Base-by-base conservation (phyloP, 1,140 invertebrate species). In the Trinorchestia longiramus region DNA sequence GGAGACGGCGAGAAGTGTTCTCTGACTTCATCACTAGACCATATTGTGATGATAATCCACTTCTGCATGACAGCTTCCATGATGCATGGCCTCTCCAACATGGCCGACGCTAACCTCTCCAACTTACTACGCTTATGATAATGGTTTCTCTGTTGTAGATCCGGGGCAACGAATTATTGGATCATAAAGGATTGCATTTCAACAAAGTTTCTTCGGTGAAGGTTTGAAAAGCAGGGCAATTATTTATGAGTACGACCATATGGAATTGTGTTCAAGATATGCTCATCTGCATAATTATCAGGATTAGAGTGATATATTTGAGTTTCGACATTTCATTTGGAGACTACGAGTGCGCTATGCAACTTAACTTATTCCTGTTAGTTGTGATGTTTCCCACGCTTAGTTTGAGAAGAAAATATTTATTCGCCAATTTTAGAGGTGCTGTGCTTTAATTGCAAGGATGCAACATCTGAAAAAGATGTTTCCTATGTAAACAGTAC, bases 11-110 rank as follows among this genome's bases (percentile, higher is more conserved):
- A 45, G 92, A 94, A 47, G 92, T 94, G 92, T 94, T 94, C 92
- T 94, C 44, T n/a, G 44, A 94, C 92, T 94, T 94, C 92, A 94
- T 45, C 44, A 44, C 92, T 45, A 28, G 92, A 43, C 92, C 92
- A 94, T 94, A 45, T 45, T 45, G 44, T 43, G 43, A 94, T 94
- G 92, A 45, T 94, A 94, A 94, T 94, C 92, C 92, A n/a, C 43
- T 43, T 43, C 43, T n/a, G 43, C 44, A 43, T 47, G 44, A 94
- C 92, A 94, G 92, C 92, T 47, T 44, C 43, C 92, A 47, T 94
- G 92, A 94, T 45, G 92, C 92, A 94, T 94, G 92, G 44, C 43
- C 92, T 94, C 92, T 45, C 43, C 92, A 94, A 94, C 92, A 94
- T 45, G 92, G 43, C 88, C 88, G 88, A 90, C 88, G 41, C 88